These are phyloP conservation scores for Lampris incognitus DNA, from an alignment of 2,113 vertebrate species.

Conservation along the genomic window DNA sequence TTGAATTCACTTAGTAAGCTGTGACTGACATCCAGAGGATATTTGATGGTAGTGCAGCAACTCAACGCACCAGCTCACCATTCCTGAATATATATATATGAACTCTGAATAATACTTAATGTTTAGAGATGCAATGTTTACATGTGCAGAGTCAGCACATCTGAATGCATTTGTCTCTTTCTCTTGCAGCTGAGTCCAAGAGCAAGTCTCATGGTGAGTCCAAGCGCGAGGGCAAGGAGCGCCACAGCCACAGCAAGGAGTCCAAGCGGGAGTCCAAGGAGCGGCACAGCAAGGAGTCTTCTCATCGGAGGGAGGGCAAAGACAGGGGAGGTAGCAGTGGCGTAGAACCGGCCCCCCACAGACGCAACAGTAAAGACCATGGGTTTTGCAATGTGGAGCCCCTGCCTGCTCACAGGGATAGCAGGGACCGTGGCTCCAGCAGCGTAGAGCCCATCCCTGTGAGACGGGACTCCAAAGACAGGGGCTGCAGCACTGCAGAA, in stretches of 20 bases:
- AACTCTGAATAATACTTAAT: neutral
- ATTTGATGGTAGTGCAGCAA: constrained; percentile 39
- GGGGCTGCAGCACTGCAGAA: constrained; percentile 55
- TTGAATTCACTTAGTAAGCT: constrained; percentile 7
- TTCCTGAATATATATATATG: neutral
- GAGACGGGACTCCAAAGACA: constrained; percentile 73
- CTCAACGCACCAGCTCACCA: neutral
- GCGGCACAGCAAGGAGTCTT: constrained; percentile 77
- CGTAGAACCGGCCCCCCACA: constrained; percentile 62
- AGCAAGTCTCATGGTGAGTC: constrained; percentile 85
- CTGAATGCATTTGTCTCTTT: neutral
- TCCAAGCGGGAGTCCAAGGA: constrained; percentile 82
- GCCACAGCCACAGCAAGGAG: constrained; percentile 80
- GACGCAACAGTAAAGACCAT: constrained; percentile 77
- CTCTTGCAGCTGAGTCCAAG: constrained; percentile 88
- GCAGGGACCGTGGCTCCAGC: constrained; percentile 74
- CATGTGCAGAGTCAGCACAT: neutral
- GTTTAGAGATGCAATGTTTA: neutral
- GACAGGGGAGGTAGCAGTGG: constrained; percentile 59
- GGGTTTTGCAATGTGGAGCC: constrained; percentile 61
- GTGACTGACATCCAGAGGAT: constrained; percentile 68
- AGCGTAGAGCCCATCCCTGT: constrained; percentile 60
- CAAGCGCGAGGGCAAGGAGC: constrained; percentile 79
- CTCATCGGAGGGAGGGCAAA: constrained; percentile 73
- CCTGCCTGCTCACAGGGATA: constrained; percentile 66